phyloP scores from a whole-genome alignment of 2,888 invertebrate species.

The Heteromurus nitidus region DNA sequence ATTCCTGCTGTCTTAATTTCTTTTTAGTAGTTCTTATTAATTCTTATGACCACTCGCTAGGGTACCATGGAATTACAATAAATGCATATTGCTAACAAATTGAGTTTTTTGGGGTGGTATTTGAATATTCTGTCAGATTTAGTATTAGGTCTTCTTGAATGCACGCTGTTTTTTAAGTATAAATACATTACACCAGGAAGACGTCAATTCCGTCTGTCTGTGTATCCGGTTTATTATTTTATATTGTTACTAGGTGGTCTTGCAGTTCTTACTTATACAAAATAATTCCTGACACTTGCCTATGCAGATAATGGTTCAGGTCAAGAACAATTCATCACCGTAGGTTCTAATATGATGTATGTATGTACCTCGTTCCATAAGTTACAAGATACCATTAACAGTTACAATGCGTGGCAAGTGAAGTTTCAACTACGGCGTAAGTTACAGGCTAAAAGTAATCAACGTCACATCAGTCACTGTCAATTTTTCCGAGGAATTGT shows the following conservation, averaged over 20 bases:
- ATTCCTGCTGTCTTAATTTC: slow-evolving; percentile 23
- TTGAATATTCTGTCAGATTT: neutral
- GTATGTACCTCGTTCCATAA: slow-evolving; percentile 54
- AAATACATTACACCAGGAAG: slow-evolving; percentile 2
- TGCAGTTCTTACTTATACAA: slow-evolving; percentile 30
- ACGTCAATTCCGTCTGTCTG: slow-evolving; percentile 23
- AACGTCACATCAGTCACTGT: slow-evolving; percentile 18
- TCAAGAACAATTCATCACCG: slow-evolving; percentile 23
- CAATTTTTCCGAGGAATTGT: slow-evolving; percentile 15
- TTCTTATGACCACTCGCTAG: slow-evolving; percentile 25
- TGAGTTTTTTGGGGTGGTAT: neutral
- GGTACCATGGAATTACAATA: slow-evolving; percentile 5
- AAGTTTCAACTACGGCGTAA: neutral
- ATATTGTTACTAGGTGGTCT: slow-evolving; percentile 55
- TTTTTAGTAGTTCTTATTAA: slow-evolving; percentile 41
- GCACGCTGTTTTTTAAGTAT: slow-evolving; percentile 56
- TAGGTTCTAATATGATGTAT: slow-evolving; percentile 22
- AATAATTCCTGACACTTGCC: slow-evolving; percentile 60
- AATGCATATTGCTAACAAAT: slow-evolving; percentile 6
- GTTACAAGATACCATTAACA: slow-evolving; percentile 20
- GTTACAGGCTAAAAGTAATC: neutral
- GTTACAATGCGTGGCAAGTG: neutral
- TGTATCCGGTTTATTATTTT: slow-evolving; percentile 43
- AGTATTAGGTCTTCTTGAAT: slow-evolving; percentile 43
- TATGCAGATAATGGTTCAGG: slow-evolving; percentile 55